Evolutionary conservation across 2,888 invertebrate species (phyloP).

Genomic region (Spatulosminthurus flaviceps): DNA sequence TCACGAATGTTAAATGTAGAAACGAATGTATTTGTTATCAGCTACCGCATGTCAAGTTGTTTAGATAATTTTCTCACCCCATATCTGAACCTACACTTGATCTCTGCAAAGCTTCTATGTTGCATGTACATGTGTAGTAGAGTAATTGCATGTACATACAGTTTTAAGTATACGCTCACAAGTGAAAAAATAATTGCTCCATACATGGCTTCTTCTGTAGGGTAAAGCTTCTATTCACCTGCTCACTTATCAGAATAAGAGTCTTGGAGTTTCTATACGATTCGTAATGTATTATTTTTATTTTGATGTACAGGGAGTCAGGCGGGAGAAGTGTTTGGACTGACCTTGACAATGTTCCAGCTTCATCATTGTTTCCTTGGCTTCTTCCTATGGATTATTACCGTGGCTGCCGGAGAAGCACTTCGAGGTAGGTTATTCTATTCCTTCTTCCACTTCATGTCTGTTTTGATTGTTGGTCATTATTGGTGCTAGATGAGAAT

Average conservation of each 20-base stretch:
- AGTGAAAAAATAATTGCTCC: no score
- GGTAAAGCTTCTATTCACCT: no score
- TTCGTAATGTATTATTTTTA: neutral
- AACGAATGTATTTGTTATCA: slow-evolving; percentile 3
- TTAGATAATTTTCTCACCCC: neutral
- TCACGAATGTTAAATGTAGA: neutral
- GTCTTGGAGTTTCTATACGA: no score
- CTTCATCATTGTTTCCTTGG: slow-evolving; percentile 25
- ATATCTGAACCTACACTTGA: neutral
- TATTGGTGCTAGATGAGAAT: neutral
- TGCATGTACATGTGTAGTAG: no score
- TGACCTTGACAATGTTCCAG: slow-evolving; percentile 41
- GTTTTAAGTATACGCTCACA: no score
- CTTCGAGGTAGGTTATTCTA: slow-evolving; percentile 35
- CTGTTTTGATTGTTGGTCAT: neutral
- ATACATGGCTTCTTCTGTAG: no score
- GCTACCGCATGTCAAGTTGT: neutral
- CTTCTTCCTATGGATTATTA: slow-evolving; percentile 12
- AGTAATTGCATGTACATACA: no score
- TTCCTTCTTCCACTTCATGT: neutral
- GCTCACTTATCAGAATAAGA: neutral
- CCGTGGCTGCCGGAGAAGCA: slow-evolving; percentile 30
- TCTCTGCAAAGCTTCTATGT: no score
- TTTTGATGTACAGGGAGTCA: slow-evolving; percentile 23
- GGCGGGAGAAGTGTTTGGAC: slow-evolving; percentile 23